phyloP scores from a whole-genome alignment of 2,113 vertebrate species.

The Cervus canadensis region DNA sequence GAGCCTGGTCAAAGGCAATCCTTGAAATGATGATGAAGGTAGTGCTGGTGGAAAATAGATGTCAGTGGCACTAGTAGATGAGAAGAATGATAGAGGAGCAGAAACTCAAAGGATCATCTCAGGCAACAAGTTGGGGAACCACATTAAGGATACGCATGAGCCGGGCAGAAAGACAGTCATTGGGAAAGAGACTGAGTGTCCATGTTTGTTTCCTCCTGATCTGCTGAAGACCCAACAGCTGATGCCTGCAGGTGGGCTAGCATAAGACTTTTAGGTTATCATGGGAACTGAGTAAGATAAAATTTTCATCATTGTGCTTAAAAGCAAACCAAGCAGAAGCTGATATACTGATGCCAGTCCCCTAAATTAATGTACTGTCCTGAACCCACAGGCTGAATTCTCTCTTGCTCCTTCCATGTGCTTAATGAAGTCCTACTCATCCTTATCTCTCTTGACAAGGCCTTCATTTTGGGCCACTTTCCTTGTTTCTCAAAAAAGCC shows the following conservation, averaged over 20 bases:
- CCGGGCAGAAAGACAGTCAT: neutral
- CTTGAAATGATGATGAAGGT: neutral
- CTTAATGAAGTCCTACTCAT: no score
- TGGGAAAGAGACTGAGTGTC: neutral
- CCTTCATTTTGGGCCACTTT: no score
- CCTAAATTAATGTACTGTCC: neutral
- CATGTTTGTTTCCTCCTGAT: neutral
- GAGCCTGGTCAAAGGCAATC: neutral
- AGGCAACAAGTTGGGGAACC: neutral
- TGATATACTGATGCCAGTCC: neutral
- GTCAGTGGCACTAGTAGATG: neutral
- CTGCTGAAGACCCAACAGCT: neutral
- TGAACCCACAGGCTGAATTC: no score
- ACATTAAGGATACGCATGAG: fast-evolving
- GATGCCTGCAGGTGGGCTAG: neutral
- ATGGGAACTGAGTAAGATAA: neutral
- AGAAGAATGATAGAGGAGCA: neutral
- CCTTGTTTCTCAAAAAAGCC: no score
- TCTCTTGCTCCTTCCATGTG: no score
- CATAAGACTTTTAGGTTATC: neutral
- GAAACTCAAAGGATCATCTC: no score
- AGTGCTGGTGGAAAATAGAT: neutral
- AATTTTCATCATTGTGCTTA: neutral
- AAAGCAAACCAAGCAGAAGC: neutral
- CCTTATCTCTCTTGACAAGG: no score